Base-by-base conservation (phyloP, 2,113 vertebrate genomes). In the Mormyrus iriodes region DNA sequence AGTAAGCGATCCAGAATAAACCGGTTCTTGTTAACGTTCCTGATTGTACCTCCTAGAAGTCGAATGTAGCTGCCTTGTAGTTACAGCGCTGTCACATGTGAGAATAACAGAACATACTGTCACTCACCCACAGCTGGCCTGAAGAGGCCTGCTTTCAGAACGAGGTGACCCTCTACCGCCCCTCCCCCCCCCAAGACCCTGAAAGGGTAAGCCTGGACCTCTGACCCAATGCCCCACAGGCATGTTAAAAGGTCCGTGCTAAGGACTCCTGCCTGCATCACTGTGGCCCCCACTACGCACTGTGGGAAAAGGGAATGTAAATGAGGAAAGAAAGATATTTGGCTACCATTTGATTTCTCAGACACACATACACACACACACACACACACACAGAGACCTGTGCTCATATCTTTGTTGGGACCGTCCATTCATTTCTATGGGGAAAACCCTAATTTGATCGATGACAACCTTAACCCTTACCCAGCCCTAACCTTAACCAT, bases 171-270 rank as follows among this genome's bases (percentile, higher is more conserved):
- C 27, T 89, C n/a, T 48, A 24, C 24, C 3, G 31, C 69, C 13
- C 52, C 46, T 51, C 79, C 83, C 48, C 87, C 91, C n/a, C 44
- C 53, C 86, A 24, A 27, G 21, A 12, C 42, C 51, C 48, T 55
- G 85, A 91, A 51, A 79, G 44, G 88, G 83, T 86, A 89, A 91
- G 91, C 89, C 89, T 39, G 87, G 51, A 91, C 91, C 90, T 58
- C 85, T 93, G 91, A 95, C 94, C 94, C 92, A 87, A 92, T 91
- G 93, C 94, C 94, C 93, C 42, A 90, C 90, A 89, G 91, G 90
- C 89, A 84, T 89, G 88, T 91, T 90, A 91, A 93, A 90, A 49
- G 93, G 92, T 90, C 90, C 92, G 88, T 90, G 91, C 89, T 87
- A 53, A 21, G 90, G 88, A 52, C 58, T 85, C 85, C 51, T 44